Base-by-base conservation (phyloP, 1,140 invertebrate species). In the Bombus turneri region DNA sequence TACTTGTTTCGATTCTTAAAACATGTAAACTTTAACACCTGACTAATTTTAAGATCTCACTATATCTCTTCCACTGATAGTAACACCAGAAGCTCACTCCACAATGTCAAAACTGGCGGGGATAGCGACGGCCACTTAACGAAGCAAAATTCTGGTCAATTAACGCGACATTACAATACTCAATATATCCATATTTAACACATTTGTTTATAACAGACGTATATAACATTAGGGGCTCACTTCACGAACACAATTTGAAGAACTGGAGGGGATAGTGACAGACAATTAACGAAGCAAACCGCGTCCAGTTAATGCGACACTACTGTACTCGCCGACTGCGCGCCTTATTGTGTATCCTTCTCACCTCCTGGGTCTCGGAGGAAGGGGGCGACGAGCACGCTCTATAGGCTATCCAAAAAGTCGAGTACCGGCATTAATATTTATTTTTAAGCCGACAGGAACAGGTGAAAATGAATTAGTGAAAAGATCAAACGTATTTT, bases 381-480 rank as follows among this genome's bases (percentile, higher is more conserved):
- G 66, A 59, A 79, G 75, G 47, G 75, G 28, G 47, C 77, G 64
- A 84, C 25, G 28, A 41, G 41, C 76, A 18, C 74, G 57, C 34
- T 76, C 43, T 79, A 62, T 47, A 84, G 75, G 43, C 66, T 78
- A 41, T 62, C 31, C 59, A 15, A 76, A 76, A 81, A 81, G 28
- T 57, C 34, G 13, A 66, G 59, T 10, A n/a, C 31, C 37, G 28
- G 28, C 28, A 62, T 77, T 62, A 77, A 77, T 77, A 77, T 77
- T 77, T 41, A 59, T 62, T 62, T 12, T 28, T 1, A 37, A 28
- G 28, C 6, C 25, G 37, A 41, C 25, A 37, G 3, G 37, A 77
- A 62, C 34, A 8, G 41, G 62, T 62, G 57, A 62, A 39, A 77
- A 62, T 41, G 57, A 77, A 41, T 75, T 25, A 34, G 12, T n/a